Conservation (phyloP, 2,888 invertebrate species). For the Seira sanloemensis region DNA sequence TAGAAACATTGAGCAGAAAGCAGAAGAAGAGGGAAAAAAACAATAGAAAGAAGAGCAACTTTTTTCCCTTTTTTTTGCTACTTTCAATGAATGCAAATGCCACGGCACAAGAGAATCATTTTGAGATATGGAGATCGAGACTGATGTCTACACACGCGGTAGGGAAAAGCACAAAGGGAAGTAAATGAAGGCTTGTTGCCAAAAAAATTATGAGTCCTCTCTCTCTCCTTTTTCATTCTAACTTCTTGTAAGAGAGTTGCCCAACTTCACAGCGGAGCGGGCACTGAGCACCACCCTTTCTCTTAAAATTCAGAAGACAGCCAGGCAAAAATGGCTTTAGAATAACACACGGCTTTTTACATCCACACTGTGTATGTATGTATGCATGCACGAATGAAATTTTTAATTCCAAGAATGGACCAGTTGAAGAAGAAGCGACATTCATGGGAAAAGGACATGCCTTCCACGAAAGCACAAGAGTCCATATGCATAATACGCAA, state of each 20-base stretch:
- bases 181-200: slow-evolving; percentile 69
- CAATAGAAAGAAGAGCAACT: slow-evolving; percentile 27
- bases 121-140: slow-evolving; percentile 74
- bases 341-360: slow-evolving; percentile 14
- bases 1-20: background rate
- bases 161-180: background rate
- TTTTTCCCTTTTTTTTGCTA: slow-evolving; percentile 30
- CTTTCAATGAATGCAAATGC: slow-evolving; percentile 73
- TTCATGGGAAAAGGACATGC: background rate
- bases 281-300: slow-evolving; percentile 5
- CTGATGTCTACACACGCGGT: slow-evolving; percentile 66
- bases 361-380: background rate
- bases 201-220: slow-evolving; percentile 37
- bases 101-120: slow-evolving; percentile 73
- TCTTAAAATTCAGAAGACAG: background rate
- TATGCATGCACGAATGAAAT: background rate
- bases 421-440: slow-evolving; percentile 2
- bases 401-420: background rate
- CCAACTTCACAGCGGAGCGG: slow-evolving; percentile 61
- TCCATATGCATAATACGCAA: slow-evolving; percentile 9
- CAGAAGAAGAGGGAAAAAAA: slow-evolving; percentile 26
- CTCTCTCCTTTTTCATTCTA: slow-evolving; percentile 31
- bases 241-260: slow-evolving; percentile 27
- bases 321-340: background rate
- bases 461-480: slow-evolving; percentile 12